These are phyloP conservation scores for Eumeta japonica DNA, from an alignment of 1,140 invertebrate genomes.

Conservation along the genomic window DNA sequence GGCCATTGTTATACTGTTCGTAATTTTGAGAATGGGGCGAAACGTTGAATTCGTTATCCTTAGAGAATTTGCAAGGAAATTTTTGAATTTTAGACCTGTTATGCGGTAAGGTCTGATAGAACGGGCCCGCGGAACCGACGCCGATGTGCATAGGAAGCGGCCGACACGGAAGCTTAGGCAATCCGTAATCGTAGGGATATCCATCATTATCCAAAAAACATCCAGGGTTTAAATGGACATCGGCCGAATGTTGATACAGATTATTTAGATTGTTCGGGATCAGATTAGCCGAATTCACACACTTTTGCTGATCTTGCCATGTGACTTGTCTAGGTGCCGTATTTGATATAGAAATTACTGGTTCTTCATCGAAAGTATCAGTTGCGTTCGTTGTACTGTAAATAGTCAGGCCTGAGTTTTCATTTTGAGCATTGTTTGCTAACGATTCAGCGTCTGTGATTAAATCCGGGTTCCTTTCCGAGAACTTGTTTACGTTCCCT, in stretches of 20 bases:
- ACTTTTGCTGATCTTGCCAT: conserved; percentile 44
- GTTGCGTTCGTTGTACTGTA: conserved; percentile 41
- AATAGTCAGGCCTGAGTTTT: conserved; percentile 48
- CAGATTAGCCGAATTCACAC: conserved; percentile 43
- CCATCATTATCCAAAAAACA: conserved; percentile 72
- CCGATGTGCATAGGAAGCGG: conserved; percentile 53
- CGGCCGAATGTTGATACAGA: conserved; percentile 62
- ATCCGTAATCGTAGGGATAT: conserved; percentile 76
- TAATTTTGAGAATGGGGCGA: conserved; percentile 32
- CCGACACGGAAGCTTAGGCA: conserved; percentile 64
- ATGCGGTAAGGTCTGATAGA: conserved; percentile 70
- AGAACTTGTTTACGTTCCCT: conserved; percentile 57
- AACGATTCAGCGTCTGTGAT: conserved; percentile 73
- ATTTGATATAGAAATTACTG: too few relatives aligned
- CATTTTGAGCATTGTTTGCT: conserved; percentile 62
- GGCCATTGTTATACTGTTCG: conserved; percentile 53
- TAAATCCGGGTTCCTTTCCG: conserved; percentile 73
- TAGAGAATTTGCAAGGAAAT: conserved; percentile 60
- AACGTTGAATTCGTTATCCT: conserved; percentile 49
- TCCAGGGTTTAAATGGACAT: conserved; percentile 67
- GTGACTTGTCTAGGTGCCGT: conserved; percentile 51
- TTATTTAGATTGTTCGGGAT: conserved; percentile 43
- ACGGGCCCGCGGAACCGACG: conserved; percentile 55
- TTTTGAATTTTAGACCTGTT: conserved; percentile 64
- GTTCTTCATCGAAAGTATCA: conserved; percentile 44